Evolutionary conservation across 2,113 vertebrate species (phyloP).

Genomic region (Origma solitaria): DNA sequence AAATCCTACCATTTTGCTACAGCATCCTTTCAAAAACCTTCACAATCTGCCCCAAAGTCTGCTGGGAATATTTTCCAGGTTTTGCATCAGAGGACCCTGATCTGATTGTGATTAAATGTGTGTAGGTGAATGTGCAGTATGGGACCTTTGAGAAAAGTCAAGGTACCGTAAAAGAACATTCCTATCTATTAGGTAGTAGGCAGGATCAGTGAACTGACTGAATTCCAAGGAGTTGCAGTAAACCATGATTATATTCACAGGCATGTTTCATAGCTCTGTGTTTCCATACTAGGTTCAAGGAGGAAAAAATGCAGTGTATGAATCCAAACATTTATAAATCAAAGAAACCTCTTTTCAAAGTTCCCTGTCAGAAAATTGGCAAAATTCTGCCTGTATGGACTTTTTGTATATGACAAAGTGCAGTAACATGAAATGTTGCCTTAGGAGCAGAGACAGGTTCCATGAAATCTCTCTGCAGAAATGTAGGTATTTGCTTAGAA

Average conservation of each 20-base stretch:
- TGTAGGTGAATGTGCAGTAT: background rate
- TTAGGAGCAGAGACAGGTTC: slow-evolving; percentile 11
- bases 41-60: background rate
- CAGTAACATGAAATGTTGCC: slow-evolving; percentile 31
- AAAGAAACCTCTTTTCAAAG: background rate
- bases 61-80: background rate
- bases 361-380: background rate
- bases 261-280: background rate
- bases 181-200: background rate
- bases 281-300: background rate
- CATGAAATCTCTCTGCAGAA: slow-evolving; percentile 3
- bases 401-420: slow-evolving; percentile 19
- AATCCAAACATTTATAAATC: background rate
- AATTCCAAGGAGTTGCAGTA: background rate
- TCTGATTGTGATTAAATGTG: background rate
- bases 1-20: background rate
- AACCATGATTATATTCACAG: background rate
- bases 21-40: background rate
- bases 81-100: background rate
- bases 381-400: background rate
- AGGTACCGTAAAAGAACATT: background rate
- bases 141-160: background rate
- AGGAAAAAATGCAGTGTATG: background rate
- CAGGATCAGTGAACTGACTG: background rate
- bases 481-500: background rate